phyloP scores from a whole-genome alignment of 2,888 invertebrate species.

The Noctua janthe region DNA sequence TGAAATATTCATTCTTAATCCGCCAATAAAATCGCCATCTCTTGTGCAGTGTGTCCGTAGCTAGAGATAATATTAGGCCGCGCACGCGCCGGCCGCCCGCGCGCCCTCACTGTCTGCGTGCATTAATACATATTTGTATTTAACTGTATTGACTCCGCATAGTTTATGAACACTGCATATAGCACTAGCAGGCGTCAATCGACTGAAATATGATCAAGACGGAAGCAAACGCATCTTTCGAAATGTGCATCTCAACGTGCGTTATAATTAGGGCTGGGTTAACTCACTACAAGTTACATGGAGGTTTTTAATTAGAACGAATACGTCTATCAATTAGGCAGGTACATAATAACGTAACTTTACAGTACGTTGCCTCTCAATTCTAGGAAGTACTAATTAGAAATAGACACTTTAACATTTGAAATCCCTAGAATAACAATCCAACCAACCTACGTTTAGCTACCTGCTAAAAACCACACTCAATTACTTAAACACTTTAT shows the following conservation, averaged over 20 bases:
- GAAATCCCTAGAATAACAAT: not conserved
- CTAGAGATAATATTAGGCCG: slow-evolving; percentile 69
- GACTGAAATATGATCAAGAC: slow-evolving; percentile 62
- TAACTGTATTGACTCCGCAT: slow-evolving; percentile 74
- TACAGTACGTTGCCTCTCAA: not conserved
- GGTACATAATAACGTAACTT: not conserved
- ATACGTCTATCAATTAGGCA: not conserved
- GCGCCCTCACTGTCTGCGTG: slow-evolving; percentile 73
- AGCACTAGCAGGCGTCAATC: slow-evolving; percentile 49
- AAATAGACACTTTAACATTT: not conserved
- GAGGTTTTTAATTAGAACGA: slow-evolving; percentile 14
- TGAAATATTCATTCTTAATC: not conserved
- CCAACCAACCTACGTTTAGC: not conserved
- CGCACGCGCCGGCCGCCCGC: slow-evolving; percentile 71
- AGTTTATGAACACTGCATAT: slow-evolving; percentile 70
- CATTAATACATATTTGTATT: slow-evolving; percentile 74
- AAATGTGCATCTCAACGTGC: slow-evolving; percentile 41
- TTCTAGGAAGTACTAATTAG: not conserved
- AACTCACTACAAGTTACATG: slow-evolving; percentile 30
- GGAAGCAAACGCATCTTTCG: slow-evolving; percentile 50
- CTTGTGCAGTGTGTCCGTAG: slow-evolving; percentile 47
- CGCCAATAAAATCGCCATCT: slow-evolving; percentile 43
- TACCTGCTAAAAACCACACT: slow-evolving; percentile 11
- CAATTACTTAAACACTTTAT: slow-evolving; percentile 56
- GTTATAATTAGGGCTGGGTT: slow-evolving; percentile 38